phyloP scores from a whole-genome alignment of 1,140 invertebrate genomes.

The Caenorhabditis inopinata region DNA sequence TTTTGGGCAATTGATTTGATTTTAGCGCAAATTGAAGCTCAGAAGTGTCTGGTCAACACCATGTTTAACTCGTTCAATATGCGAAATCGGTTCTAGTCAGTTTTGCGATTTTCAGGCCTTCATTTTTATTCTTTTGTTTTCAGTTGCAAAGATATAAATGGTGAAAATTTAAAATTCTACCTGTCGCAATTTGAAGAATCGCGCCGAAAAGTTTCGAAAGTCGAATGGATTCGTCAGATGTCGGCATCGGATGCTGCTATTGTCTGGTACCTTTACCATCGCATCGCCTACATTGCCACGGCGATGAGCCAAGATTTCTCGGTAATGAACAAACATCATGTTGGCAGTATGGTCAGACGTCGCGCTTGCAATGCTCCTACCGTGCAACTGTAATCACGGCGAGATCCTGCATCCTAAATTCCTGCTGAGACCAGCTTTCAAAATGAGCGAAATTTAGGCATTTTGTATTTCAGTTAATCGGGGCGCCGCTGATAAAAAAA shows the following conservation, averaged over 20 bases:
- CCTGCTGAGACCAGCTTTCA: too few species aligned
- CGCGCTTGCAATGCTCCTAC: too few species aligned
- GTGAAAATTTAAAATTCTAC: neutral
- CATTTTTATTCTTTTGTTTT: too few species aligned
- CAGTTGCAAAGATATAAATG: neutral
- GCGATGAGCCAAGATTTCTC: neutral
- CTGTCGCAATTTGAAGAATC: neutral
- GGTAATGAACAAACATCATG: too few species aligned
- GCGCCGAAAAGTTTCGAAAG: neutral
- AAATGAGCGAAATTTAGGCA: neutral
- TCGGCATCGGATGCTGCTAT: neutral
- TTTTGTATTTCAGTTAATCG: too few species aligned
- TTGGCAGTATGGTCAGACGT: too few species aligned
- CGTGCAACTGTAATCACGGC: too few species aligned
- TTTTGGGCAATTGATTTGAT: neutral
- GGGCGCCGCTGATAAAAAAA: too few species aligned
- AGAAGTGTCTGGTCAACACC: constrained; percentile 59
- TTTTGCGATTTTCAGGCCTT: neutral
- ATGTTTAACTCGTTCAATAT: constrained; percentile 53
- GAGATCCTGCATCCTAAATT: too few species aligned
- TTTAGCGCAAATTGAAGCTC: constrained; percentile 61
- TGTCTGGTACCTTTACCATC: constrained; percentile 26
- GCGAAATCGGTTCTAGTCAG: constrained; percentile 52
- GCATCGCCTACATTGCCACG: constrained; percentile 49
- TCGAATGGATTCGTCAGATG: neutral